Evolutionary conservation across 1,140 invertebrate species (phyloP), one percentile per base, ranked within the genome.

Genomic region (Zaprionus ghesquierei): DNA sequence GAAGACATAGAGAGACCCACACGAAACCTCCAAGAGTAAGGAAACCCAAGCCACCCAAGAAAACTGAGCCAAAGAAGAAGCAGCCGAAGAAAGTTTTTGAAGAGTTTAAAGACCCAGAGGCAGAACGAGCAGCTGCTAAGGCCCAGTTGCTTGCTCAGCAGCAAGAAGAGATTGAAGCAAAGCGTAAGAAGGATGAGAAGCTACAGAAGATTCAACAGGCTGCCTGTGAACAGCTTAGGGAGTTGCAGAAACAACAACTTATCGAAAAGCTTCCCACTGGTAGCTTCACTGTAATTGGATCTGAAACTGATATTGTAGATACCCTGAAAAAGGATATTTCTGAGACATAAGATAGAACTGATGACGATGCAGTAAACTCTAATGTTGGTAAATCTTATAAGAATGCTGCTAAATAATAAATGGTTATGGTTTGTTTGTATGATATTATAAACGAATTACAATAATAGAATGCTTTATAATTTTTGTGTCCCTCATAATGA

Each of bases 1-100:
- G 89, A 20, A 90, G 76, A 18, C 90, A 92, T 33, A 81, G 15
- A 81, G 85, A 84, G 84, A 54, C 77, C 82, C 90, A 92, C 66
- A 74, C 79, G 33, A 87, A 75, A 56, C 85, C 76, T 8, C 62
- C 74, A 5, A 81, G 76, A 35, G 56, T 5, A 2, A 69, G 10
- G 10, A 71, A 71, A 31, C 10, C 59, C 6, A 58, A 58, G 33
- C 13, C 13, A 8, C 49, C 33, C 12, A 6, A 49, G 5, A 23
- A 27, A 13, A 59, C 29, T 31, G 60, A 64, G 0, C 41, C 18
- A 9, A 35, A 12, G 25, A 53, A 58, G 4, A 55, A 54, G 2
- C 66, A 64, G 38, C 73, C 61, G 25, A 56, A 69, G n/a, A 81
- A 81, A 65, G 81, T 75, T 18, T 81, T 66, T 18, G 81, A 86